Percentiles rank a stretch among this genome's conserved stretches.
These are phyloP conservation scores for Pipistrellus kuhlii DNA, from an alignment of 2,797 vertebrate genomes.

Conservation along the genomic window DNA sequence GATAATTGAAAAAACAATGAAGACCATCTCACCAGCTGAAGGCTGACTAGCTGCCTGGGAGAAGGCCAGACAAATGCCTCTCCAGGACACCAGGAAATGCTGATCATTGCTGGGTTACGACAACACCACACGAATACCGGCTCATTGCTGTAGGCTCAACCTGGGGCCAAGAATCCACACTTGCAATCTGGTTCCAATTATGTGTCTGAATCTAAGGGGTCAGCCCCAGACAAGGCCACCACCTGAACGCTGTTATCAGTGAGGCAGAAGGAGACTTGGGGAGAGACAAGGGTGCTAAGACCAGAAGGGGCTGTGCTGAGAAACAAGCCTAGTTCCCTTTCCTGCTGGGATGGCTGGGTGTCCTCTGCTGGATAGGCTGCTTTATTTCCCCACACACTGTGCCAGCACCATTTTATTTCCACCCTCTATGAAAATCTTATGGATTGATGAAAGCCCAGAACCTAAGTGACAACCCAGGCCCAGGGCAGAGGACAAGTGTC, in stretches of 20 bases:
- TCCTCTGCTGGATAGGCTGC: not conserved
- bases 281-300: not conserved
- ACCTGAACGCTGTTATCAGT: not conserved
- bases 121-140: not conserved
- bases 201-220: not conserved
- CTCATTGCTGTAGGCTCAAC: not conserved
- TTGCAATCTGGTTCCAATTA: conserved; percentile 62
- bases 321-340: not conserved
- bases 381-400: not conserved
- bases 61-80: not conserved
- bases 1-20: conserved; percentile 24
- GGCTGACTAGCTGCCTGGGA: not conserved
- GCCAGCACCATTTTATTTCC: not conserved
- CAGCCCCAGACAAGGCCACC: conserved; percentile 8
- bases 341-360: not conserved
- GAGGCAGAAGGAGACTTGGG: not conserved
- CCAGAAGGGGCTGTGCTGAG: not conserved
- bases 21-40: not conserved
- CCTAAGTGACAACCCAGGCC: no score
- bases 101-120: conserved; percentile 13
- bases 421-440: not conserved
- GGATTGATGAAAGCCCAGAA: not conserved
- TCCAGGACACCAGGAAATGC: not conserved
- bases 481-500: not conserved
- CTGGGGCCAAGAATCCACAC: not conserved